Evolutionary conservation across 2,888 invertebrate species (phyloP), one percentile per base, ranked within the genome.

Genomic region (Emmelina monodactyla): DNA sequence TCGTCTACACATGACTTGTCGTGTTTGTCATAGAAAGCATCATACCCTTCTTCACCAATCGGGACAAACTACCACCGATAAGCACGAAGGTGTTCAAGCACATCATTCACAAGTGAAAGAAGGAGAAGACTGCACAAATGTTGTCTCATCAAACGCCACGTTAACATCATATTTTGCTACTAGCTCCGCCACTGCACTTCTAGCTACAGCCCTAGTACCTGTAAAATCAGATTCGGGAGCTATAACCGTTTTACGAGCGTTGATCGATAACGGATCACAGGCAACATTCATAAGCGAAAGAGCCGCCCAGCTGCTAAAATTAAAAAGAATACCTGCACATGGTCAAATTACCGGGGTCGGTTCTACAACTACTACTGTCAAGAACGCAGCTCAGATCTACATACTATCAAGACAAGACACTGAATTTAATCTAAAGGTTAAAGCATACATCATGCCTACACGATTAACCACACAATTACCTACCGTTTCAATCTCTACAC

Each of bases 251-350:
- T 3, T 50, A 2, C 37, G 50, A 25, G 44, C 44, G 4, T 37
- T 53, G 9, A 4, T 52, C 5, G 49, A 53, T 22, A 49, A 46
- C 33, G 50, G 47, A 2, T 49, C 48, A 4, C 47, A 39, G 38
- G 28, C 30, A 34, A 32, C 31, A 0, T 49, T 51, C 28, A 28
- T 53, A 0, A 48, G n/a, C n/a, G n/a, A n/a, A n/a, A n/a, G n/a
- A n/a, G n/a, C n/a, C n/a, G n/a, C n/a, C n/a, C n/a, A n/a, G n/a
- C n/a, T n/a, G n/a, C n/a, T n/a, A n/a, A n/a, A n/a, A n/a, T n/a
- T n/a, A n/a, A n/a, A n/a, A n/a, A n/a, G n/a, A n/a, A n/a, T n/a
- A n/a, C n/a, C n/a, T n/a, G n/a, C n/a, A n/a, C n/a, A n/a, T n/a
- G n/a, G n/a, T n/a, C n/a, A n/a, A n/a, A n/a, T n/a, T n/a, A n/a